Base-by-base conservation (phyloP, 2,888 invertebrate genomes). In the Uropetala carovei region DNA sequence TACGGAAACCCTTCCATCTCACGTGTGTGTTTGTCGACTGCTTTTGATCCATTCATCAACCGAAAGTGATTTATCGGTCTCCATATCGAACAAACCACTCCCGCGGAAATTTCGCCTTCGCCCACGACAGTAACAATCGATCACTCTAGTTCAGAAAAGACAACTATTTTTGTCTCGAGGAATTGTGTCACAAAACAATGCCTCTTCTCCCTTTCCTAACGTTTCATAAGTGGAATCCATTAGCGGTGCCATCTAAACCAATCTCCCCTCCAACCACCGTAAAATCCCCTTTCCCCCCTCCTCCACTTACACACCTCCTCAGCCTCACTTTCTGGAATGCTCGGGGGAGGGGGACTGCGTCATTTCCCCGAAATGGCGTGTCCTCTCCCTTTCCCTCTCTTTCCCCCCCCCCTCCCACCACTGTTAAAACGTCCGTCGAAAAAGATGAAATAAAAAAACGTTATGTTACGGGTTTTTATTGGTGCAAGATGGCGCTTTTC, bases 161-260 rank as follows among this genome's bases (percentile, higher is more conserved):
- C 43, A 43, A 27, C 75, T 27, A 75, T 75, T 75, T 14, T 27
- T 13, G n/a, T 27, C 22, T 27, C 2, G 22, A 75, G 22, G 75
- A 75, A 75, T 22, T 75, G 13, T 27, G 75, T 75, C 75, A 75
- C 27, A 75, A 5, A 43, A 43, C 75, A 13, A 10, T 27, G 75
- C 13, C 75, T 75, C 75, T 75, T 22, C 13, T 11, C 89, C 89
- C 60, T 30, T 59, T 30, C 60, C 86, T 64, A 59, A 60, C 60
- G 64, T 89, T 89, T 64, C 89, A 43, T 89, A 89, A 89, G 64
- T 89, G 64, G 89, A 89, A 64, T 64, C 89, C 89, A 89, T 89
- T 89, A 89, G 89, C 64, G 68, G 10, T 16, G 16, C 89, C 43
- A 18, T 30, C 64, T n/a, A 5, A n/a, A 43, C 57, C n/a, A 83